Conservation (phyloP, 2,888 invertebrate species). For the Eremobia ochroleuca region DNA sequence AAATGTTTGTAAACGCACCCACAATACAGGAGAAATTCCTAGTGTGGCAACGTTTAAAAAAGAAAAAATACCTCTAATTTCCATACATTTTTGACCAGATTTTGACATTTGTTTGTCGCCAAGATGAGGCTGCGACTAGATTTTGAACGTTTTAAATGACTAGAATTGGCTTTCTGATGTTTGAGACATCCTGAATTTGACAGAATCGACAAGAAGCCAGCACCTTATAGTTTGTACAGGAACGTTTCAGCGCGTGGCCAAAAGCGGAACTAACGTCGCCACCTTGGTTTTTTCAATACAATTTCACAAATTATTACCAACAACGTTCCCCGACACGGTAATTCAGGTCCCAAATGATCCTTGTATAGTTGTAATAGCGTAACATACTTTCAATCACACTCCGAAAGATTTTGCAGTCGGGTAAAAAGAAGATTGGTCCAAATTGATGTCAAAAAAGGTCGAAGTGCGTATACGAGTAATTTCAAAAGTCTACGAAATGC, state of each 20-base stretch:
- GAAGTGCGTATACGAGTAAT: not conserved
- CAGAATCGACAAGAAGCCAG: not conserved
- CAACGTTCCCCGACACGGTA: no score
- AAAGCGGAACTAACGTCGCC: not conserved
- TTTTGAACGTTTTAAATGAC: not conserved
- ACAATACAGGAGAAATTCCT: no score
- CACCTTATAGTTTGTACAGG: not conserved
- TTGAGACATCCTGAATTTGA: not conserved
- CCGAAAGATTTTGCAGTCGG: not conserved
- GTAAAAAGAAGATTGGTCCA: not conserved
- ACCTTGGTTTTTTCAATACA: not conserved
- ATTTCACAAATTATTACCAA: not conserved
- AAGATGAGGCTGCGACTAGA: not conserved
- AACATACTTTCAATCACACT: not conserved
- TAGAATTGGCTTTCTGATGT: conserved; percentile 24
- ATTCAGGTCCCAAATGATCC: not conserved
- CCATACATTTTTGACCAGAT: no score
- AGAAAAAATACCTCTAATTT: no score
- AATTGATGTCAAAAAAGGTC: not conserved
- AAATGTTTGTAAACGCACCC: no score
- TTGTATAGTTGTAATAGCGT: not conserved
- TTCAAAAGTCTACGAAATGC: not conserved
- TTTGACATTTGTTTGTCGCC: conserved; percentile 39
- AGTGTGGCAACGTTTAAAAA: no score
- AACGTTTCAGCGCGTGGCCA: not conserved